Conservation (phyloP, 92 coral and sea anemone species). For the Bergia sp. region DNA sequence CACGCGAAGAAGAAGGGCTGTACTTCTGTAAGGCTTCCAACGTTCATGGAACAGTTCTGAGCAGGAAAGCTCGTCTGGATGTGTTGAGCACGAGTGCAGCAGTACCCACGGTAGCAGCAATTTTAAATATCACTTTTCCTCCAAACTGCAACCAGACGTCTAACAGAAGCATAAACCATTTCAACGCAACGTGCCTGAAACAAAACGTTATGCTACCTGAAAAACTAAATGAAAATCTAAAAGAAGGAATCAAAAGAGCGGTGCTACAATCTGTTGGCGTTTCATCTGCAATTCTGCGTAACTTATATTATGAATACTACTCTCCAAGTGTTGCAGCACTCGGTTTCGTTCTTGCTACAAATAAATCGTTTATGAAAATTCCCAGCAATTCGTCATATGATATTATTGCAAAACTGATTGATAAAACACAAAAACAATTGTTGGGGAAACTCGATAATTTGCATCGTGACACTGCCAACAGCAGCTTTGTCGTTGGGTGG, state of each 20-base stretch:
- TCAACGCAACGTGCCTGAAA: background rate
- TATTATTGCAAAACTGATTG: background rate
- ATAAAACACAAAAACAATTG: background rate
- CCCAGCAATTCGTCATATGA: background rate
- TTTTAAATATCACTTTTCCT: background rate
- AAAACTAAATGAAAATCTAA: background rate
- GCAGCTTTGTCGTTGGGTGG: conserved; percentile 4
- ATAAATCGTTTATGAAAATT: background rate
- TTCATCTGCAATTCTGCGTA: background rate
- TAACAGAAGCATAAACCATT: too few species aligned
- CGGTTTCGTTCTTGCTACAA: conserved; percentile 20
- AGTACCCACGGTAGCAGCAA: conserved; percentile 32
- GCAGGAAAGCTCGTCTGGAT: conserved; percentile 54
- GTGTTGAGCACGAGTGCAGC: conserved; percentile 34
- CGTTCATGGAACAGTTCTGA: conserved; percentile 26
- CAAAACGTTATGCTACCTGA: background rate
- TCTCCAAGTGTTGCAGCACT: background rate
- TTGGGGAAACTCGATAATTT: background rate
- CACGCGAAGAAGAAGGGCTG: conserved; percentile 34
- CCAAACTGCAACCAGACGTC: too few species aligned
- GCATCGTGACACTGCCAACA: conserved; percentile 16
- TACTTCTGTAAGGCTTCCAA: conserved; percentile 57
- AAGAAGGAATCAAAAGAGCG: background rate
- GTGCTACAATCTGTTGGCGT: background rate
- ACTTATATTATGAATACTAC: background rate